Evolutionary conservation across 2,888 invertebrate genomes (phyloP).

Genomic region (Emmelina monodactyla): DNA sequence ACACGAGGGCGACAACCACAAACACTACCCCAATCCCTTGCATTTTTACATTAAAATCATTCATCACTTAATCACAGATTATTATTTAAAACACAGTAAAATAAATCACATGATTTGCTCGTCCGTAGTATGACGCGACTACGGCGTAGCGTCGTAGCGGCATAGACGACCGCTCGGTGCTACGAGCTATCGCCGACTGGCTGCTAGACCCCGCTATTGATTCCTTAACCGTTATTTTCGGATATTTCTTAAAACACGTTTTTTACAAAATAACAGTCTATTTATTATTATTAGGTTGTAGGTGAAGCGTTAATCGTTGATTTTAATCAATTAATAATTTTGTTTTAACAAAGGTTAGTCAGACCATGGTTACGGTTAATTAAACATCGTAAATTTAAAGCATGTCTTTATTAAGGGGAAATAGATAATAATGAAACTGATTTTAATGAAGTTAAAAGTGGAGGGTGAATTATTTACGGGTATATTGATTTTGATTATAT

Average conservation of each 20-base stretch:
- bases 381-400: too few species aligned
- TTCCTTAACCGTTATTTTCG: conserved; percentile 64
- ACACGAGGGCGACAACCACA: conserved; percentile 26
- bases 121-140: conserved; percentile 11
- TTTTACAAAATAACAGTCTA: too few species aligned
- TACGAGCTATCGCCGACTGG: conserved; percentile 51
- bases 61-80: conserved; percentile 20
- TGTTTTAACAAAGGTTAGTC: too few species aligned
- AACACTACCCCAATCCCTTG: conserved; percentile 41
- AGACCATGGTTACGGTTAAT: too few species aligned
- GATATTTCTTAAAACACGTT: conserved; percentile 47
- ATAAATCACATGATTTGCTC: conserved; percentile 9
- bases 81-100: conserved; percentile 22
- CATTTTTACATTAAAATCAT: conserved; percentile 23
- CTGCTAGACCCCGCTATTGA: conserved; percentile 46
- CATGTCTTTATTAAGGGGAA: too few species aligned
- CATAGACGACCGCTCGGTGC: conserved; percentile 35
- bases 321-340: too few species aligned
- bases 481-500: too few species aligned
- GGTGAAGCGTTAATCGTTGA: too few species aligned
- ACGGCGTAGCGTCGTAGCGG: conserved; percentile 18
- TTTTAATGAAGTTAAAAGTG: too few species aligned
- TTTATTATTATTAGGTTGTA: too few species aligned
- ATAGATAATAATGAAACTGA: too few species aligned
- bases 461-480: too few species aligned